Evolutionary conservation across 2,888 invertebrate genomes (phyloP).

Genomic region (Scaeva pyrastri): DNA sequence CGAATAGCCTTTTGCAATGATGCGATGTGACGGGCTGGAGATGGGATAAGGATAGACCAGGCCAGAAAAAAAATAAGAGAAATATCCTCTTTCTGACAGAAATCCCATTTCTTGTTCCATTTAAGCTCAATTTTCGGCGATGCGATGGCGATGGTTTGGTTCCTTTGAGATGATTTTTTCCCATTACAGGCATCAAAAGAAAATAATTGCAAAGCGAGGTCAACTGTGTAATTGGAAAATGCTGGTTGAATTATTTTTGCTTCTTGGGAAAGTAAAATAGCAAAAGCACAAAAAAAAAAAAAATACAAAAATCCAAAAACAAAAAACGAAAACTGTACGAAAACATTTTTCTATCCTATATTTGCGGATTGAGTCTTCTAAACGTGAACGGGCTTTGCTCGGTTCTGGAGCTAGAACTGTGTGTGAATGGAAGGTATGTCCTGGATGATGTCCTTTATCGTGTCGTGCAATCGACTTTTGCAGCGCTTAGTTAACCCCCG

Average conservation of each 20-base stretch:
- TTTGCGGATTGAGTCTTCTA: not conserved
- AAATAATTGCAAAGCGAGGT: conserved; percentile 75
- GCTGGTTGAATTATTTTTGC: conserved; percentile 57
- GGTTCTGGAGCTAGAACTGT: not conserved
- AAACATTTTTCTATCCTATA: conserved; percentile 27
- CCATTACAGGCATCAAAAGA: conserved; percentile 72
- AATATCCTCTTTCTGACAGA: conserved; percentile 6
- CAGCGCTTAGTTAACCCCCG: conserved; percentile 60
- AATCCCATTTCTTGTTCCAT: conserved; percentile 61
- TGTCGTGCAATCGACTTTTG: conserved; percentile 70
- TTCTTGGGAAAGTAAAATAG: not conserved
- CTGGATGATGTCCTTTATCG: not conserved
- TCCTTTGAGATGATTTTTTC: conserved; percentile 60
- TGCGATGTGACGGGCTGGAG: too few species aligned
- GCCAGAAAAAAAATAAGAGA: too few species aligned
- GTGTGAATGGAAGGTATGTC: not conserved
- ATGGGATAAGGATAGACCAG: too few species aligned
- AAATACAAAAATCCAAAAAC: too few species aligned
- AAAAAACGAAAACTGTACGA: too few species aligned
- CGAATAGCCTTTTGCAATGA: conserved; percentile 9
- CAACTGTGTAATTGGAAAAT: conserved; percentile 76
- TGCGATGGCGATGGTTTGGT: conserved; percentile 30
- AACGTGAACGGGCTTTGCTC: not conserved
- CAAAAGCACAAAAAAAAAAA: not conserved
- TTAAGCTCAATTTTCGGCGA: conserved; percentile 60